These are phyloP conservation scores for Pycnonotus jocosus DNA, from an alignment of 2,113 vertebrate genomes.

Conservation along the genomic window DNA sequence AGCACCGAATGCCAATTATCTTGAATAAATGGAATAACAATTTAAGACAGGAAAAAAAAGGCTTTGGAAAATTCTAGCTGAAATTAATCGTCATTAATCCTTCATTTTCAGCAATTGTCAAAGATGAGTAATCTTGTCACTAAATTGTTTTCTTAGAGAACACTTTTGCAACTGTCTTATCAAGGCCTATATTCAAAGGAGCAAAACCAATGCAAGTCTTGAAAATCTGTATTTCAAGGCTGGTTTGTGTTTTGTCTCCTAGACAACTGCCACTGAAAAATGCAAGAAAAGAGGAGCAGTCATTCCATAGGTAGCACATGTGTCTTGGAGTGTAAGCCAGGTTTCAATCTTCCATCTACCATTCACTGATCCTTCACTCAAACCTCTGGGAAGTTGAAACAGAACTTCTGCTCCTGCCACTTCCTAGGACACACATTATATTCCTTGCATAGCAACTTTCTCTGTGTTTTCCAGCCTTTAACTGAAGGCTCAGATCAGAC, in stretches of 20 bases:
- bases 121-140: neutral
- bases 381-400: neutral
- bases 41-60: neutral
- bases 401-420: neutral
- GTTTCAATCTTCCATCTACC: neutral
- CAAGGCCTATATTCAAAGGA: neutral
- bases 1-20: neutral
- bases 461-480: neutral
- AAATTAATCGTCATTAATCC: neutral
- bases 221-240: neutral
- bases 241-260: neutral
- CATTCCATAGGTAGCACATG: neutral
- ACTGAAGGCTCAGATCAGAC: neutral
- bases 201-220: neutral
- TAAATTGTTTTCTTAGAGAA: neutral
- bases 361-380: neutral
- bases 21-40: neutral
- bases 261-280: neutral
- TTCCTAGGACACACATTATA: neutral
- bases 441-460: neutral
- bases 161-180: neutral
- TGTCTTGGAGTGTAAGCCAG: neutral
- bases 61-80: neutral
- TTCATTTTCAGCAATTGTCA: neutral
- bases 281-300: neutral